Evolutionary conservation across 2,113 vertebrate genomes (phyloP).

Genomic region (Semnornis frantzii): DNA sequence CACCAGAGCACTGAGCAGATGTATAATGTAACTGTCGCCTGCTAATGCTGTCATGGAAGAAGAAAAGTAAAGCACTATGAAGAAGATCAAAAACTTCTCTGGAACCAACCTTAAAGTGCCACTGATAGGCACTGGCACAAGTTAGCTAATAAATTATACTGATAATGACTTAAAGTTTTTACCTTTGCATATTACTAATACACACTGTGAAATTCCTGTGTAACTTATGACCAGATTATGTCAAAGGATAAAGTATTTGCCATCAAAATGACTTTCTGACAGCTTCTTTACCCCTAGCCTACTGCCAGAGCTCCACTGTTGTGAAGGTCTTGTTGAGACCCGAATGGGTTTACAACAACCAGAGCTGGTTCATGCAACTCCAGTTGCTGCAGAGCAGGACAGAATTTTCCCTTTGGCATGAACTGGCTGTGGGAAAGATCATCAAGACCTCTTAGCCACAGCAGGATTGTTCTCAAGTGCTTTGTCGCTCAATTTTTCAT

Average conservation of each 20-base stretch:
- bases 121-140: slow-evolving; percentile 33
- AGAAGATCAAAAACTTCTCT: slow-evolving; percentile 29
- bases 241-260: slow-evolving; percentile 1
- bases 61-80: slow-evolving; percentile 50
- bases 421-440: background rate
- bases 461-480: background rate
- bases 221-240: background rate
- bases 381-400: background rate
- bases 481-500: background rate
- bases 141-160: slow-evolving; percentile 30
- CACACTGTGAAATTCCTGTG: slow-evolving; percentile 17
- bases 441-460: background rate
- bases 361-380: background rate
- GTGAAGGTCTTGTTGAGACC: background rate
- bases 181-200: background rate
- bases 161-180: slow-evolving; percentile 44
- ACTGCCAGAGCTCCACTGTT: background rate
- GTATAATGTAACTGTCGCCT: slow-evolving; percentile 72
- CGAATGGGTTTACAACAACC: background rate
- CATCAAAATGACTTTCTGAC: slow-evolving; percentile 24
- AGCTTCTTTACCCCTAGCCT: background rate
- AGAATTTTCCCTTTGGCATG: background rate
- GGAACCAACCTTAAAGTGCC: slow-evolving; percentile 4
- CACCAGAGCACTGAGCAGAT: slow-evolving; percentile 76
- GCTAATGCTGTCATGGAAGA: slow-evolving; percentile 61